phyloP scores from a whole-genome alignment of 1,140 invertebrate genomes.

The Cyphomyrmex costatus region DNA sequence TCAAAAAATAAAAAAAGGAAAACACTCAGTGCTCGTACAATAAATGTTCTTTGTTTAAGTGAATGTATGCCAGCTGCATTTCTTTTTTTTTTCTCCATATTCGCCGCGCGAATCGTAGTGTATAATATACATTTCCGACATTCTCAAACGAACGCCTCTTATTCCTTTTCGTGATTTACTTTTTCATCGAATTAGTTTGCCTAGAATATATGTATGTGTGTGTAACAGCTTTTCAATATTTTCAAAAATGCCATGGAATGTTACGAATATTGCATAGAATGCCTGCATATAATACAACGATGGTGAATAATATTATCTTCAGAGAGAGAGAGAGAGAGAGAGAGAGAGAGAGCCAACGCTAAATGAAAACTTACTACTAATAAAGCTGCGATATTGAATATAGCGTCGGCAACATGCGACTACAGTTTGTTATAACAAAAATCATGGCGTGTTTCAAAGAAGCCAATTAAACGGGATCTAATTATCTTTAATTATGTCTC shows the following conservation, averaged over 20 bases:
- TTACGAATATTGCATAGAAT: neutral
- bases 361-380: slow-evolving; percentile 24
- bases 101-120: neutral
- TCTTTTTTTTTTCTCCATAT: neutral
- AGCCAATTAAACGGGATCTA: slow-evolving; percentile 64
- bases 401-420: neutral
- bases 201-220: neutral
- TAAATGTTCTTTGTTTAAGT: neutral
- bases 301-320: neutral
- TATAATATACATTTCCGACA: neutral
- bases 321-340: too few relatives aligned
- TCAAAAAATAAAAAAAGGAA: neutral
- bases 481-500: slow-evolving; percentile 66
- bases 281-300: neutral
- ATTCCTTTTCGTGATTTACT: neutral
- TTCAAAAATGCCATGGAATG: neutral
- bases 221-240: slow-evolving; percentile 14
- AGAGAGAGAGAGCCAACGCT: too few relatives aligned
- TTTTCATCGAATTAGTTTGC: slow-evolving; percentile 42
- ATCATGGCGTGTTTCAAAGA: slow-evolving; percentile 48
- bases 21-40: neutral
- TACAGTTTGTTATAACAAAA: slow-evolving; percentile 13
- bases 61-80: neutral
- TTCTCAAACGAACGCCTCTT: neutral
- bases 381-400: slow-evolving; percentile 34